Base-by-base conservation (phyloP, 2,113 vertebrate species). In the Aplodontia rufa region DNA sequence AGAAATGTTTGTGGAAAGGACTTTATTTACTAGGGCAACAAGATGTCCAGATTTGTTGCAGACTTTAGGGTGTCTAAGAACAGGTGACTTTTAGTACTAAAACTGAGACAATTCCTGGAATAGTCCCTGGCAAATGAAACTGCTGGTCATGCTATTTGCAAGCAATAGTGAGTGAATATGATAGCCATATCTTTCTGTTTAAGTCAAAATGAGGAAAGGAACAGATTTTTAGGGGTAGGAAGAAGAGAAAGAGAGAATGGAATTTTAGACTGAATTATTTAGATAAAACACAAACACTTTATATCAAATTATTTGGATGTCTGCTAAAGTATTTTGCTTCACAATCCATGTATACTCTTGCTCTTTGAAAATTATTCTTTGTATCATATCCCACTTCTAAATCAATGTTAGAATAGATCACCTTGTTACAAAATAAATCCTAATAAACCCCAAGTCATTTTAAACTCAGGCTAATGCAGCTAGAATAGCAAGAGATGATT, bases 281-380 rank as follows among this genome's bases (percentile, higher is more conserved):
- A 79, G 40, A 79, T 42, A 72, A 86, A 64, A 76, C 35, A 51
- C 79, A 86, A 92, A 45, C 47, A 80, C 62, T 80, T 96, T 83
- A 49, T n/a, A n/a, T 78, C 24, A 66, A 37, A 74, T 91, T 71
- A 69, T 91, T 47, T 86, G 49, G 47, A 47, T 85, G 60, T 85
- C 32, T 69, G 30, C 42, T 87, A 5, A 90, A 94, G 20, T 83
- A 68, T 71, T 79, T 85, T 71, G n/a, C 2, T 72, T 82, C 53
- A 51, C 22, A 66, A 55, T 42, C 69, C 28, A 78, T 86, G 2
- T 2, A 60, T 66, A 45, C 11, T 55, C 20, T 69, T 11, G 13
- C 14, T 66, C 37, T 90, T 51, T 91, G 79, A 85, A 96, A 93
- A 55, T 53, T 40, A 60, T 42, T 74, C 24, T 93, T 82, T 84